Evolutionary conservation across 1,140 invertebrate genomes (phyloP), one percentile per base, ranked within the genome.

Genomic region (Nylanderia fulva): DNA sequence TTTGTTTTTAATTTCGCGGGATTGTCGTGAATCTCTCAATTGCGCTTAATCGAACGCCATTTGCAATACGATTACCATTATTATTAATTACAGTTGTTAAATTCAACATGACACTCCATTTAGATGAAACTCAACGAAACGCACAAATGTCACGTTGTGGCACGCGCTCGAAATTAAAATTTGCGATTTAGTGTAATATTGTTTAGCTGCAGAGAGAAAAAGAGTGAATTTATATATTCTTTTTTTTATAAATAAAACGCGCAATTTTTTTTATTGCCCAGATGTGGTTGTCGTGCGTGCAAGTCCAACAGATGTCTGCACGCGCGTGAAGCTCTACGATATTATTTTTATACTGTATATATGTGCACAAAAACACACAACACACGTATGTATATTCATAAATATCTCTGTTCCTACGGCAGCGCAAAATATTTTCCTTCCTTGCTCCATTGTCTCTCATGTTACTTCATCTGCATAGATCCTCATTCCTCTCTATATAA

Each of bases 301-400:
- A 80, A 90, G 68, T 66, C 89, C 83, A 86, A 85, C 89, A 90
- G 86, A 68, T 90, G 86, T 86, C 86, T 64, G 86, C 89, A 15
- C 45, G 45, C 45, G 45, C 45, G 45, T 13, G 69, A 71, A 58
- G 54, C 80, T n/a, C n/a, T 85, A 77, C 84, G 80, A 86, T 66
- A 86, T 91, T 91, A 91, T 90, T 90, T 90, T 90, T 1, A 18
- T 86, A 84, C 79, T 74, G 71, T 54, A 48, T 69, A 71, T 74
- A 72, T 54, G 45, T 69, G 33, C 52, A 21, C 66, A 54, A 52
- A 71, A 4, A 39, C 39, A 39, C 39, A 39, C 39, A 45, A 48
- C 72, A 60, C 56, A 45, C 13, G 15, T 42, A 45, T 15, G 29
- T 42, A 45, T 15, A 21, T 36, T 42, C 27, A 71, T 29, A 68